These are phyloP conservation scores for Graphium colonna DNA, from an alignment of 2,888 invertebrate genomes.

Conservation along the genomic window DNA sequence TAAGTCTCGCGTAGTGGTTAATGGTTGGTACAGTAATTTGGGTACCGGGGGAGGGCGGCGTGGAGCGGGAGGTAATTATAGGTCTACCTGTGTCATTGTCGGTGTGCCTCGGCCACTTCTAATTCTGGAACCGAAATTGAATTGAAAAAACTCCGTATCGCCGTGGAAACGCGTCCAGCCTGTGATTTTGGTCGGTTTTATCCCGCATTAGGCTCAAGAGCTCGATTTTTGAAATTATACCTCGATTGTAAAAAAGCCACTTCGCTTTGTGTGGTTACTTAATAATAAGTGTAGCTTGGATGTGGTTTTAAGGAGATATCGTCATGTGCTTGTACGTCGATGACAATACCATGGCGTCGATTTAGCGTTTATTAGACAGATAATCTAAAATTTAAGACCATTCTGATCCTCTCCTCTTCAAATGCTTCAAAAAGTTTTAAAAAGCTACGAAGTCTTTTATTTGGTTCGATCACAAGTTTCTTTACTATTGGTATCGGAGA, in stretches of 20 bases:
- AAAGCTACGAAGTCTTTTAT: too few species aligned
- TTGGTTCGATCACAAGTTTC: too few species aligned
- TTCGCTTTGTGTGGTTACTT: constrained; percentile 14
- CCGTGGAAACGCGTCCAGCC: constrained; percentile 28
- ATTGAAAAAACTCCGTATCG: constrained; percentile 34
- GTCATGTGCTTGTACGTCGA: not conserved
- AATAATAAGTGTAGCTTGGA: constrained; percentile 1
- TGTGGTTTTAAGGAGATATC: not conserved
- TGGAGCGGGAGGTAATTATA: constrained; percentile 65
- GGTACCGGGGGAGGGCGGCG: constrained; percentile 37
- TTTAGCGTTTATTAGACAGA: not conserved
- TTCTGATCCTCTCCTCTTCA: too few species aligned
- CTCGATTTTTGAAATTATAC: constrained; percentile 12
- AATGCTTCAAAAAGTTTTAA: too few species aligned
- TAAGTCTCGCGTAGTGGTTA: constrained; percentile 68
- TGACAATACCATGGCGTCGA: not conserved
- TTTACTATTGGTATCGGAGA: too few species aligned
- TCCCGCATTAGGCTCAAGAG: constrained; percentile 19
- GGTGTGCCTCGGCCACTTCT: constrained; percentile 56
- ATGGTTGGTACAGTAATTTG: constrained; percentile 70
- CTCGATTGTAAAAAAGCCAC: constrained; percentile 13
- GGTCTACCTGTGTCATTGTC: constrained; percentile 74
- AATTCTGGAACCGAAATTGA: constrained; percentile 54
- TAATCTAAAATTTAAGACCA: not conserved
- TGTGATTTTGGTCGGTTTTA: constrained; percentile 25